A percentile compares a stretch with the other conserved stretches of the same genome.
Conservation (phyloP, 37 sponge, comb jelly and placozoan species). For the Haliclona indistincta region DNA sequence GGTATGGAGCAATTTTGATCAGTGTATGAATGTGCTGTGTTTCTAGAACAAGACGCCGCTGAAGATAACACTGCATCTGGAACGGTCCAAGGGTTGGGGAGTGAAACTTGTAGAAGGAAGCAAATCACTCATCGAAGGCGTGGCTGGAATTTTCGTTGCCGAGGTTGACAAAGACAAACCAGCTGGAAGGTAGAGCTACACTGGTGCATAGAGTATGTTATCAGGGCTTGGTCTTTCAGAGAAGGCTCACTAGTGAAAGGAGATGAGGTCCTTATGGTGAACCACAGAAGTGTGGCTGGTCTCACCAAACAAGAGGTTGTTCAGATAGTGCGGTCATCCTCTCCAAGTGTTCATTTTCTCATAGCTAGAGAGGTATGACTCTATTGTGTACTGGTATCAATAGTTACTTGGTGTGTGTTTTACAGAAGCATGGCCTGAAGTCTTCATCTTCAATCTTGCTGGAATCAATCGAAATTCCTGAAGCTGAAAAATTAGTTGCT, state of each 20-base stretch:
- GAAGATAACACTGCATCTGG: conserved; percentile 67
- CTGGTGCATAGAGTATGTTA: not conserved
- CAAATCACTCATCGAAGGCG: conserved; percentile 65
- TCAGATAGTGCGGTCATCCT: conserved; percentile 39
- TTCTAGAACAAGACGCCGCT: conserved; percentile 55
- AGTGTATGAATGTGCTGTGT: not conserved
- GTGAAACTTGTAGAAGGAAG: conserved; percentile 67
- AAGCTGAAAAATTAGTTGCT: not conserved
- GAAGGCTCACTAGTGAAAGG: conserved; percentile 61
- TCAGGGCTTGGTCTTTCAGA: conserved; percentile 10
- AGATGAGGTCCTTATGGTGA: conserved; percentile 77
- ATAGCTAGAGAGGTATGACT: conserved; percentile 51
- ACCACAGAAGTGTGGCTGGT: conserved; percentile 69
- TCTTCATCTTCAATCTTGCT: not conserved
- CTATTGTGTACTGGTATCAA: not conserved
- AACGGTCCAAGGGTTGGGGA: conserved; percentile 55
- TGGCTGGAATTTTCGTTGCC: conserved; percentile 65
- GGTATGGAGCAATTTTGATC: too few species aligned
- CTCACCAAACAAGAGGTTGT: conserved; percentile 59
- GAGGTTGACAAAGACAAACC: conserved; percentile 47
- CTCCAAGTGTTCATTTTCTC: conserved; percentile 57
- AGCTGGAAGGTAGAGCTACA: conserved; percentile 49
- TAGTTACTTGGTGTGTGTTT: not conserved
- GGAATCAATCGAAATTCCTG: not conserved
- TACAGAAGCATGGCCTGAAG: not conserved